Evolutionary conservation across 30 jellyfish, hydroid and myxozoan species (phyloP).

Genomic region (Chrysaora quinquecirrha): DNA sequence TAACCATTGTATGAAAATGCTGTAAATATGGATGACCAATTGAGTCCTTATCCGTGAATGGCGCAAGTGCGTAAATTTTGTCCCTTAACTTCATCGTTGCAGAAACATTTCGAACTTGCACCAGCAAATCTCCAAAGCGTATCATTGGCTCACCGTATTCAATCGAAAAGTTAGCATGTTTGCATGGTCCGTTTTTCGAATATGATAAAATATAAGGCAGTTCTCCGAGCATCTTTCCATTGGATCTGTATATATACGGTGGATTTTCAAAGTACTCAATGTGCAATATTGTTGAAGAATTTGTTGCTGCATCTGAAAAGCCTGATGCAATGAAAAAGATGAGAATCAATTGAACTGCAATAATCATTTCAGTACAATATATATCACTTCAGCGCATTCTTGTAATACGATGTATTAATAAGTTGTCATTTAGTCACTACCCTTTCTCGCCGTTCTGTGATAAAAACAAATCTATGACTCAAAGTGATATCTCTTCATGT

Average conservation of each 20-base stretch:
- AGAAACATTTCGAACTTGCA: neutral
- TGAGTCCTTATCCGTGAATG: neutral
- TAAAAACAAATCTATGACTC: too few species aligned
- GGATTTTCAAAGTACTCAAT: neutral
- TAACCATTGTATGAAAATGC: neutral
- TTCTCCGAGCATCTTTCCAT: neutral
- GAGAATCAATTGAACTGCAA: too few species aligned
- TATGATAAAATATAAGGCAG: neutral
- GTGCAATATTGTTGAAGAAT: neutral
- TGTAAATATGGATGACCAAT: neutral
- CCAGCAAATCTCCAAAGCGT: neutral
- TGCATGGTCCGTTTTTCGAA: neutral
- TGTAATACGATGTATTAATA: too few species aligned
- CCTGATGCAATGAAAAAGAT: too few species aligned
- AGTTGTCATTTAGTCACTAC: too few species aligned
- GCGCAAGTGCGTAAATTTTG: neutral
- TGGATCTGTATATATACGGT: neutral
- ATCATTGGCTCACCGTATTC: neutral
- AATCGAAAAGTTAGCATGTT: neutral
- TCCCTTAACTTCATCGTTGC: neutral
- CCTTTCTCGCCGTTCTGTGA: too few species aligned
- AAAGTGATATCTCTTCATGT: too few species aligned
- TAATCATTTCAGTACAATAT: too few species aligned
- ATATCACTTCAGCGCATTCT: too few species aligned
- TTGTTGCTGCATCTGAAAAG: too few species aligned